phyloP scores from a whole-genome alignment of 92 coral and sea anemone species.

The Muricea muricata region DNA sequence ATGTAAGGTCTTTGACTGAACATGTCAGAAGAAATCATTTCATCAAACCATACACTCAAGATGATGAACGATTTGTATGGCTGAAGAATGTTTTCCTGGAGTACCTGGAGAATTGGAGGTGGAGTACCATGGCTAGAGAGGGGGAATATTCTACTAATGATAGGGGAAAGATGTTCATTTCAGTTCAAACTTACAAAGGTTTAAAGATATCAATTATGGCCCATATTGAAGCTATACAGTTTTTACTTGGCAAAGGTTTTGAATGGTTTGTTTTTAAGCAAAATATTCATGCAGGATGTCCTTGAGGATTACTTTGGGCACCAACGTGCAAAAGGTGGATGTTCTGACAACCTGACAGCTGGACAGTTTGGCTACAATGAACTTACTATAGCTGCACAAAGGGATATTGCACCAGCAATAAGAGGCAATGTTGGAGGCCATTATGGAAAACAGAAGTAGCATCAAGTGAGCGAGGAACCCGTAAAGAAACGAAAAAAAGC shows the following conservation, averaged over 20 bases:
- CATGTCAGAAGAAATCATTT: slow-evolving; percentile 70
- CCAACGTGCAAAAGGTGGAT: slow-evolving; percentile 1
- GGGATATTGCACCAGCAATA: not conserved
- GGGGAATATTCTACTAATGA: not conserved
- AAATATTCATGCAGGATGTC: slow-evolving; percentile 8
- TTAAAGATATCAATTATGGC: not conserved
- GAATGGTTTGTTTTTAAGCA: not conserved
- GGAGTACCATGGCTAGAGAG: not conserved
- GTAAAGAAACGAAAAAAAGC: not conserved
- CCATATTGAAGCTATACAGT: not conserved
- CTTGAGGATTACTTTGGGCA: slow-evolving; percentile 23
- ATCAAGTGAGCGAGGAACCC: not conserved
- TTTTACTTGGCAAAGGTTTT: not conserved
- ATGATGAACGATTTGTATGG: slow-evolving; percentile 66
- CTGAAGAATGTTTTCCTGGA: slow-evolving; percentile 8
- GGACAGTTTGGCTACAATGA: slow-evolving; percentile 4
- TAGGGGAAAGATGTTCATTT: slow-evolving; percentile 3
- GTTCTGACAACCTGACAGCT: slow-evolving; percentile 22
- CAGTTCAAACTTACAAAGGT: slow-evolving; percentile 1
- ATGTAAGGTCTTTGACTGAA: slow-evolving; percentile 68
- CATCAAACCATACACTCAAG: slow-evolving; percentile 66
- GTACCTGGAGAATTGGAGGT: slow-evolving; percentile 18
- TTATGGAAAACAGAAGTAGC: not conserved
- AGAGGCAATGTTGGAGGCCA: not conserved
- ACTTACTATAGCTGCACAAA: not conserved